phyloP scores from a whole-genome alignment of 1,140 invertebrate genomes.

The Drosophila aff. region DNA sequence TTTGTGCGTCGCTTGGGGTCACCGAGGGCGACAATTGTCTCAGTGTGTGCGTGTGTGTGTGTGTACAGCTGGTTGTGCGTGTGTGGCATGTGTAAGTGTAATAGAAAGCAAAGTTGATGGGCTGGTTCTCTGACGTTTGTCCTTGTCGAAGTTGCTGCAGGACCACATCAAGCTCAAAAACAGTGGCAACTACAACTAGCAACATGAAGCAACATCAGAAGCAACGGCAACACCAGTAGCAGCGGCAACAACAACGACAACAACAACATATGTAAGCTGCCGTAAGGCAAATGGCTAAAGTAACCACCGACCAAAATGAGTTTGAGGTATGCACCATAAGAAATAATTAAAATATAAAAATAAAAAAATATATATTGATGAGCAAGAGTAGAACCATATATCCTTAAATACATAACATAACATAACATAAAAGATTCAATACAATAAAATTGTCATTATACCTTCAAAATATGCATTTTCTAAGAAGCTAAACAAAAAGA shows the following conservation, averaged over 20 bases:
- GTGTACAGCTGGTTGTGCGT: constrained; percentile 24
- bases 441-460: too few species aligned
- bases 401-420: neutral
- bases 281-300: constrained; percentile 78
- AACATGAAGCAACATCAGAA: constrained; percentile 7
- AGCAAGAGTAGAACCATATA: neutral
- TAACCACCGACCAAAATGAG: constrained; percentile 76
- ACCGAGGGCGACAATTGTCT: constrained; percentile 76
- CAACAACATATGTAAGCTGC: constrained; percentile 50
- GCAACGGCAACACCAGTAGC: constrained; percentile 23
- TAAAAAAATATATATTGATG: neutral
- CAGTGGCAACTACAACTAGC: constrained; percentile 41
- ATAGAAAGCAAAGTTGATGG: constrained; percentile 79
- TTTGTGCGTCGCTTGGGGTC: constrained; percentile 62
- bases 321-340: constrained; percentile 54
- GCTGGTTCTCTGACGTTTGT: constrained; percentile 56
- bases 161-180: constrained; percentile 58
- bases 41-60: constrained; percentile 31
- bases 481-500: too few species aligned
- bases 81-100: constrained; percentile 77
- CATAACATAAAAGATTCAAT: neutral
- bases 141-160: constrained; percentile 53
- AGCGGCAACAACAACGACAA: constrained; percentile 13
- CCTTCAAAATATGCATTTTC: too few species aligned
- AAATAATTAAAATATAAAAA: neutral